Conservation (phyloP, 2,888 invertebrate genomes). For the Scelioninae gen. 2 region DNA sequence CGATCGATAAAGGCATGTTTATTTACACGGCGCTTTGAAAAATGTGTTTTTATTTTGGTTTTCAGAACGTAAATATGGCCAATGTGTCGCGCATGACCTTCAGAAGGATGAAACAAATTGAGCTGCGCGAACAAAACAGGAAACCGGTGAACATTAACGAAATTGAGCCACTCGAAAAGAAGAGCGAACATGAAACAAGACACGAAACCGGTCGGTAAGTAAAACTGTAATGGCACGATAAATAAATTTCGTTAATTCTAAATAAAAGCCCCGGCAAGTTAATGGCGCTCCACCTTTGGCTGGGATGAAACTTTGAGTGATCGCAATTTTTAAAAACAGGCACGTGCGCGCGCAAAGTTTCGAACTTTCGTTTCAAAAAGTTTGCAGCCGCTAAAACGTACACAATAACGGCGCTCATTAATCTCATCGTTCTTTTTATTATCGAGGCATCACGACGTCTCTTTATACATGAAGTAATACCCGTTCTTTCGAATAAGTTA, state of each 20-base stretch:
- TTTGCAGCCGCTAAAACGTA: constrained; percentile 24
- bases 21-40: too few species aligned
- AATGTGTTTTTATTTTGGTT: too few species aligned
- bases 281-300: constrained; percentile 3
- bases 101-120: too few species aligned
- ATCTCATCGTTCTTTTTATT: constrained; percentile 36
- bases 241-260: not conserved
- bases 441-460: constrained; percentile 36
- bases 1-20: too few species aligned
- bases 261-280: constrained; percentile 1
- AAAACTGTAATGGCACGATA: too few species aligned
- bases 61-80: too few species aligned
- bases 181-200: too few species aligned
- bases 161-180: too few species aligned
- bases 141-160: too few species aligned
- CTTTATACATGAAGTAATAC: constrained; percentile 41
- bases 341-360: constrained; percentile 26
- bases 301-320: constrained; percentile 31
- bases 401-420: constrained; percentile 34
- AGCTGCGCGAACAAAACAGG: too few species aligned
- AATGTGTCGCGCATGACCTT: too few species aligned
- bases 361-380: constrained; percentile 22
- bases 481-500: constrained; percentile 27
- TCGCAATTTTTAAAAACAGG: constrained; percentile 39
- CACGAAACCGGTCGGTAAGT: too few species aligned